Conservation (phyloP, 2,113 vertebrate genomes). For the Nannospalax galili region DNA sequence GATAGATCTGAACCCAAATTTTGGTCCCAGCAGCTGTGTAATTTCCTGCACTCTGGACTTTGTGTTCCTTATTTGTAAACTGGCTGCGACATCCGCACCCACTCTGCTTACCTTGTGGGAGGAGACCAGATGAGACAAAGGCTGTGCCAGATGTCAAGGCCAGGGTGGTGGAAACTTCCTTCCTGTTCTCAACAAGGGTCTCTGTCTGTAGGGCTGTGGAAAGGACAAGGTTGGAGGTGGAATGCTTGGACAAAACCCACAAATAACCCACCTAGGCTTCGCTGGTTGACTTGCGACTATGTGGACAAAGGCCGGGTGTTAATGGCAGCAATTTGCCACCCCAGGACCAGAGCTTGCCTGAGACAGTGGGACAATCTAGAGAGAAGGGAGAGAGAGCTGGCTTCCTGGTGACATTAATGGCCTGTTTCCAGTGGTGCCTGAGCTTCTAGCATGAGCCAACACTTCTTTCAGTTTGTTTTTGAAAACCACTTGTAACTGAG, state of each 20-base stretch:
- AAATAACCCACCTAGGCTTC: not conserved
- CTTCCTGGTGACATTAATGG: not conserved
- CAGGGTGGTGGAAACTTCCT: rapidly evolving
- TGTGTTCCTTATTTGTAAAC: not conserved
- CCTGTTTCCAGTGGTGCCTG: rapidly evolving
- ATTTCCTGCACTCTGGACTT: not conserved
- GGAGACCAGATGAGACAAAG: not conserved
- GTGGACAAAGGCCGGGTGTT: not conserved
- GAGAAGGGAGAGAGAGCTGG: not conserved
- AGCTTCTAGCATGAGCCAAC: not conserved
- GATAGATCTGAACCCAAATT: no score
- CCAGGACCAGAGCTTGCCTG: not conserved
- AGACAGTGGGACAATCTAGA: not conserved
- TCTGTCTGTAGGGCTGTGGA: not conserved
- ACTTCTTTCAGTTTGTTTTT: not conserved
- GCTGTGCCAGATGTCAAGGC: not conserved
- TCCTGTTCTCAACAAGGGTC: no score
- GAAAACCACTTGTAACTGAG: not conserved
- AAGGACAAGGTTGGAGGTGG: not conserved
- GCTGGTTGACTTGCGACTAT: not conserved
- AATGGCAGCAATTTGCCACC: not conserved
- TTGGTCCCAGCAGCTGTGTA: not conserved
- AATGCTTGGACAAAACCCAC: not conserved
- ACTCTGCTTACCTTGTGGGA: not conserved
- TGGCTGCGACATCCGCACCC: not conserved